Evolutionary conservation across 2,113 vertebrate species (phyloP), one percentile per base, ranked within the genome.

Genomic region (Amphilophus citrinellus): DNA sequence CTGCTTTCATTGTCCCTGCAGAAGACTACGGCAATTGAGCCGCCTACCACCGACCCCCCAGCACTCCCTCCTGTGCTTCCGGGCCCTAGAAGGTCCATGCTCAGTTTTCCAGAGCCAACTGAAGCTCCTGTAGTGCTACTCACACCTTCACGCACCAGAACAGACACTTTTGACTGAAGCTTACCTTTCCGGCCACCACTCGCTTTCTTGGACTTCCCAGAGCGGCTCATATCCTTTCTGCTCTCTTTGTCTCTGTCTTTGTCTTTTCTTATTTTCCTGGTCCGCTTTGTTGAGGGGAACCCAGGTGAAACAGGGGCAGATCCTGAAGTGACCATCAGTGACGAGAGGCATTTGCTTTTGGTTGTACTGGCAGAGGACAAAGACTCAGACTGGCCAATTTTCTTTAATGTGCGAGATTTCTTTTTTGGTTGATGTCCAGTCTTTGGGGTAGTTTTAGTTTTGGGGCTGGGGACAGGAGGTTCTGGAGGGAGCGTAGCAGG

Each of bases 91-190:
- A 95, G 93, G 59, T 96, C 96, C 87, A 96, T 93, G 10, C 94
- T 95, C 30, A 95, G 63, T 80, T 96, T 96, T 20, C 94, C 93
- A 5, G 94, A 87, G 15, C 93, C 89, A 0, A 90, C 88, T 0
- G 91, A 90, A 15, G 97, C 84, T 79, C 97, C 5, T 0, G 96
- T 98, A 83, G 98, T 98, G 91, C 97, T 98, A 92, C 97, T 99
- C 24, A 99, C 98, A 0, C 98, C 98, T 35, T 99, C 98, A 0
- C 97, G 96, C 68, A 99, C 98, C 44, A 99, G 83, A 3, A 98
- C 97, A 0, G 98, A 97, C 59, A 99, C 98, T 93, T 99, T 98
- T 39, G 98, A 99, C 80, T 99, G 98, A 2, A 99, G 95, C 77
- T 99, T 99, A 14, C 96, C 96, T 87, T 98, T 98, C 3, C 96